Evolutionary conservation across 2,888 invertebrate species (phyloP), one percentile per base, ranked within the genome.

Genomic region (Ariolimax columbianus): DNA sequence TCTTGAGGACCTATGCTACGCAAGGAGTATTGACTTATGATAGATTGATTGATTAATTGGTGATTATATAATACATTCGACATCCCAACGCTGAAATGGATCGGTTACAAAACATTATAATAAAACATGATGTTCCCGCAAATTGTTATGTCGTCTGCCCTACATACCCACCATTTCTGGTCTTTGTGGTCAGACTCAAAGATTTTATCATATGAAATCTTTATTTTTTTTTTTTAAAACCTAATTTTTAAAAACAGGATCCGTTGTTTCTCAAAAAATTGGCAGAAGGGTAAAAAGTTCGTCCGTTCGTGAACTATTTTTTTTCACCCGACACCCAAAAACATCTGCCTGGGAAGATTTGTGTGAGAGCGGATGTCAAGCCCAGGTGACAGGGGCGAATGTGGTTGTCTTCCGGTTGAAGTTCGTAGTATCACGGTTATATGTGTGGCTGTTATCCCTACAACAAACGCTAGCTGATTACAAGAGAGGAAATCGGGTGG

Each of bases 251-350:
- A 40, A 23, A 26, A 23, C 11, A 40, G 26, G 4, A 40, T 72
- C 26, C 19, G 3, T 40, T 38, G 14, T 9, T 36, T 36, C 26
- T 38, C 70, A 14, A 72, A 72, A 72, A 4, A 72, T 72, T 26
- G 40, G 51, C 33, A 33, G 33, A 47, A 47, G 33, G 75, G 51
- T 75, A 75, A 75, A 75, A 75, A 75, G 75, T 75, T 75, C 51
- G 75, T 19, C 17, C 47, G n/a, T n/a, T 75, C 75, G 33, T 80
- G 80, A 68, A 66, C 70, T 47, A 55, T 55, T 55, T 11, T 55
- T 55, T 19, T 55, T 55, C 23, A 55, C 17, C 55, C 38, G 55
- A n/a, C 17, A 38, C 38, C 59, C 55, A 55, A 23, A 55, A 72
- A 43, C 55, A 55, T 73, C 72, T 73, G 72, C 55, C 51, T 2